phyloP scores from a whole-genome alignment of 2,113 vertebrate species.

The Ginglymostoma cirratum region DNA sequence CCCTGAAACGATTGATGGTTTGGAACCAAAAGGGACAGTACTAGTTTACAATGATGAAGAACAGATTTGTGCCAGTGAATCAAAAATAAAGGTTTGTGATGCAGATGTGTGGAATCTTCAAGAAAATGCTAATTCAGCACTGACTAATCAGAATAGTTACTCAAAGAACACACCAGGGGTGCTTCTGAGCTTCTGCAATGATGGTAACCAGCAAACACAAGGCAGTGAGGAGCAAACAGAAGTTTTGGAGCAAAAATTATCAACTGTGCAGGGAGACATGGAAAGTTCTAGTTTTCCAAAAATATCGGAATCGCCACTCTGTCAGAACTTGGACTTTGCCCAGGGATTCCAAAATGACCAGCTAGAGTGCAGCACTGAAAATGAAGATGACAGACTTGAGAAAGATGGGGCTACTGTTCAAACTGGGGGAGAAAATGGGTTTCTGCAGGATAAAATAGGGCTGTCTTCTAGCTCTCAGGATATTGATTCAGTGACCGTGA shows the following conservation, averaged over 20 bases:
- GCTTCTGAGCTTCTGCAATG: no score
- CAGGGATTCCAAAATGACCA: conserved; percentile 32
- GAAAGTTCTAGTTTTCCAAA: background rate
- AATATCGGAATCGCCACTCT: background rate
- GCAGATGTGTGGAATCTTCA: background rate
- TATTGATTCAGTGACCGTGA: background rate
- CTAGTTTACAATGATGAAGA: no score
- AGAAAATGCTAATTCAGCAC: background rate
- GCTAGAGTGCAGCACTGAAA: background rate
- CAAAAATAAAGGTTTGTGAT: background rate
- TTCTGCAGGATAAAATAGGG: no score
- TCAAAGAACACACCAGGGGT: background rate
- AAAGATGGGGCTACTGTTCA: background rate
- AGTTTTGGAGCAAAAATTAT: background rate
- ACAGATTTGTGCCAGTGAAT: background rate
- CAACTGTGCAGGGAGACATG: background rate
- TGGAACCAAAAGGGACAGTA: background rate
- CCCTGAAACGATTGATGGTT: background rate
- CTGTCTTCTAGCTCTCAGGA: background rate
- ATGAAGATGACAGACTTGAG: background rate
- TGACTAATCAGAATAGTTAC: background rate
- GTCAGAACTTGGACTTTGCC: background rate
- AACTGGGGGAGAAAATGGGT: background rate
- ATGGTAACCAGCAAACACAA: background rate
- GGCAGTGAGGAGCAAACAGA: background rate